Evolutionary conservation across 2,888 invertebrate genomes (phyloP).

Genomic region (Lymantria monacha): DNA sequence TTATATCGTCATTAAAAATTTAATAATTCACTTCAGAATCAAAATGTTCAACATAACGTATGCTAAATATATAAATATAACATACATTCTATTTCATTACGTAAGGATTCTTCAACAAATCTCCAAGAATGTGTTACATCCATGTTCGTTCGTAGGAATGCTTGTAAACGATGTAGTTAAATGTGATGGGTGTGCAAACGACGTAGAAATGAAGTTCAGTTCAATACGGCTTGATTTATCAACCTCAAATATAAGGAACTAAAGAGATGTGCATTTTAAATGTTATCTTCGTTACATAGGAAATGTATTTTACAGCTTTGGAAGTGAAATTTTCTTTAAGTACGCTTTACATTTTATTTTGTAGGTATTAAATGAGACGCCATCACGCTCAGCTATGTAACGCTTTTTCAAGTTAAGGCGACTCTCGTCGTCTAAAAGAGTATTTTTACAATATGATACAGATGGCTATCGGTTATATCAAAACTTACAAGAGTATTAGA

Average conservation of each 20-base stretch:
- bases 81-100: constrained; percentile 38
- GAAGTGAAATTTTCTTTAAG: no score
- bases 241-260: not conserved
- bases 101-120: constrained; percentile 31
- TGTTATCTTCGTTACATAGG: no score
- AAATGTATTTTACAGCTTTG: no score
- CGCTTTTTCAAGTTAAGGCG: no score
- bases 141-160: constrained; percentile 37
- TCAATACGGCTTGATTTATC: constrained; percentile 4
- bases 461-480: no score
- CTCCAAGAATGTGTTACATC: constrained; percentile 15
- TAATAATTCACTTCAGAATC: not conserved
- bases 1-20: not conserved
- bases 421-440: no score
- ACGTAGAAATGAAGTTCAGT: not conserved
- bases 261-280: no score
- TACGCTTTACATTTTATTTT: no score
- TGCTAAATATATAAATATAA: constrained; percentile 4
- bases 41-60: constrained; percentile 1
- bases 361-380: no score
- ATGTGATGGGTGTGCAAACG: constrained; percentile 22
- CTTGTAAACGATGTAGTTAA: constrained; percentile 30
- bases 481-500: no score
- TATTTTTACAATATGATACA: no score
- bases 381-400: no score